Evolutionary conservation across 2,797 vertebrate species (phyloP).

Genomic region (Takifugu rubripes): DNA sequence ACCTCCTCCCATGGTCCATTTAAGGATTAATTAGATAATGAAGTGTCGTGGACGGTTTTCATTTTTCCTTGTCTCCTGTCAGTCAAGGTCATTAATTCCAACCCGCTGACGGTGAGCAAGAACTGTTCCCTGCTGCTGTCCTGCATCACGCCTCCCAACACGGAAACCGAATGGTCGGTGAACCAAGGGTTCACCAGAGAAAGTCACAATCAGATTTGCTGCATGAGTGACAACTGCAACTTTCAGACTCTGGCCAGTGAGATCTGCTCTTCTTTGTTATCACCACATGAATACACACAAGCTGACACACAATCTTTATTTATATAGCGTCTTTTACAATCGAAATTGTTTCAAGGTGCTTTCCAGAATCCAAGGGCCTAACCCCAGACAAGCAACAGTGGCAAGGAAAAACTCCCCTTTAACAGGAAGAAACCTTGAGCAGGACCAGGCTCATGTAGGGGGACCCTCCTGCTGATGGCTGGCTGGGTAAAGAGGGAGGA

Average conservation of each 20-base stretch:
- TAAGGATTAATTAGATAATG: neutral
- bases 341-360: no score
- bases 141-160: neutral
- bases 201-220: conserved; percentile 13
- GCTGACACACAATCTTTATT: no score
- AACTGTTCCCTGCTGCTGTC: neutral
- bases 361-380: no score
- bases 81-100: accelerated
- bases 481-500: no score
- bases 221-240: conserved; percentile 19
- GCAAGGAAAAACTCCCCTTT: no score
- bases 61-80: neutral
- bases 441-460: no score
- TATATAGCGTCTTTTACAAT: no score
- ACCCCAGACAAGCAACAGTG: no score
- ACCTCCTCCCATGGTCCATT: neutral
- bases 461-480: no score
- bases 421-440: no score
- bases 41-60: neutral
- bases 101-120: neutral
- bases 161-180: conserved; percentile 9
- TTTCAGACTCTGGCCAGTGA: conserved; percentile 5
- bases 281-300: no score
- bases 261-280: neutral
- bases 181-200: neutral